These are phyloP conservation scores for Cossypha polioptera DNA, from an alignment of 2,797 vertebrate species.

Conservation along the genomic window DNA sequence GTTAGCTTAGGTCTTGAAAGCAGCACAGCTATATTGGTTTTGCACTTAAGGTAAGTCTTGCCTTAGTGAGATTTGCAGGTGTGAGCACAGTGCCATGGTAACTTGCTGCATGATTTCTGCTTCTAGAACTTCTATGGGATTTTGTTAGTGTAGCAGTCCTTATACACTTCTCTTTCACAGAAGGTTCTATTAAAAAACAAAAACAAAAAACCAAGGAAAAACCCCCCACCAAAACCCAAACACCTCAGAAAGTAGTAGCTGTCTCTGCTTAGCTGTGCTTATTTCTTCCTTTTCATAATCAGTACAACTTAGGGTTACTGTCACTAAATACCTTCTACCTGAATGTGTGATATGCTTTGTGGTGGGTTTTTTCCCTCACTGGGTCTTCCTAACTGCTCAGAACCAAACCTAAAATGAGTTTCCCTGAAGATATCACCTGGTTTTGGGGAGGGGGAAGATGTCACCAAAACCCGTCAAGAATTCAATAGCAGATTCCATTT, in stretches of 20 bases:
- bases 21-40: background rate
- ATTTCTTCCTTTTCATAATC: background rate
- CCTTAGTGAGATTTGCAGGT: background rate
- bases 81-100: background rate
- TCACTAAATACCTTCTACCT: background rate
- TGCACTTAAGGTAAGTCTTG: background rate
- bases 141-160: background rate
- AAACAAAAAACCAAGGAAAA: too few species aligned
- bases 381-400: background rate
- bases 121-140: background rate
- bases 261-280: background rate
- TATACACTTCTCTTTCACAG: background rate
- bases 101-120: background rate
- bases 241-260: background rate
- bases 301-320: background rate
- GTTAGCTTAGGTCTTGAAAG: background rate
- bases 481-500: fast-evolving
- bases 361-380: fast-evolving
- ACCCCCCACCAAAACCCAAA: background rate
- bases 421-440: background rate
- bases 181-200: background rate
- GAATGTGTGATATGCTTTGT: background rate
- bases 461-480: background rate
- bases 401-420: background rate
- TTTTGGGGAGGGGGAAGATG: background rate